These are phyloP conservation scores for Plebejus melissa DNA, from an alignment of 2,888 invertebrate genomes.

Conservation along the genomic window DNA sequence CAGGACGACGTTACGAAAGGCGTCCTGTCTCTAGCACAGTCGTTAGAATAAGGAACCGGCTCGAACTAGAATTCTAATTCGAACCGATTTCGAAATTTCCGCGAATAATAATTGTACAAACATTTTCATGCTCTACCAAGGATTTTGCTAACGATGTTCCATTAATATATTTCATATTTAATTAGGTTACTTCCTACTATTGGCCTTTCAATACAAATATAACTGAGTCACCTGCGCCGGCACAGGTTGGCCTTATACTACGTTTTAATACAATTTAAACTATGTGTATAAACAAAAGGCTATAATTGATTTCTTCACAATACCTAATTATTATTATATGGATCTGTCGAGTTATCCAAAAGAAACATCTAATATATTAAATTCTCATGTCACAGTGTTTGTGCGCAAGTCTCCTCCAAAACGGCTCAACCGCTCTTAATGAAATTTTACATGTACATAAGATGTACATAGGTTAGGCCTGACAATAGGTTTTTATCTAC, in stretches of 20 bases:
- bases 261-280: not conserved
- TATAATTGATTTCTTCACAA: too few relatives aligned
- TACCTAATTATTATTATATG: too few relatives aligned
- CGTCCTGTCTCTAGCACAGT: slow-evolving; percentile 3
- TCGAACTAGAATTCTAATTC: not conserved
- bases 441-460: too few relatives aligned
- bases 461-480: too few relatives aligned
- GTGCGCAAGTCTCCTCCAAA: too few relatives aligned
- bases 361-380: too few relatives aligned
- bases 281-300: too few relatives aligned
- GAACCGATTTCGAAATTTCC: slow-evolving; percentile 1
- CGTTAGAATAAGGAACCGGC: not conserved
- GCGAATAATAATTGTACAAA: not conserved
- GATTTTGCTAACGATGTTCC: not conserved
- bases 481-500: too few relatives aligned
- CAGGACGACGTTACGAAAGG: not conserved
- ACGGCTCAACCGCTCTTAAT: too few relatives aligned
- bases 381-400: too few relatives aligned
- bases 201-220: not conserved
- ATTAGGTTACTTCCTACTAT: not conserved
- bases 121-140: not conserved
- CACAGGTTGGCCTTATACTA: not conserved
- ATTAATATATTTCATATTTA: slow-evolving; percentile 14
- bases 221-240: not conserved
- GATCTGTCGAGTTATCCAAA: too few relatives aligned